Base-by-base conservation (phyloP, 1,140 invertebrate species). In the Drosophila lacertosa region DNA sequence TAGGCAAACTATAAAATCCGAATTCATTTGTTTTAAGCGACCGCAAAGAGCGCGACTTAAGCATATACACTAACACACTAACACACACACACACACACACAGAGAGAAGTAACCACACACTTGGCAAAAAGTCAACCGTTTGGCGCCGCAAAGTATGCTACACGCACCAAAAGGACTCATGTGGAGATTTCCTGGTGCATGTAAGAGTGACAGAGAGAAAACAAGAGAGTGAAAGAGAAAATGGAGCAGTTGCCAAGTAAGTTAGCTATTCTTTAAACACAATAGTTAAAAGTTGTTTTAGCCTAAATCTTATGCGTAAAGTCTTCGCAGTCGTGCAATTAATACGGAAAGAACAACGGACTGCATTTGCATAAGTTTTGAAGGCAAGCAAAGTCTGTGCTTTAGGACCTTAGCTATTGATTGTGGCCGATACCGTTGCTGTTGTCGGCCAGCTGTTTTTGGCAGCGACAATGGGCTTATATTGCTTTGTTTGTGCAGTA, bases 11-110 rank as follows among this genome's bases (percentile, higher is more conserved):
- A 83, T 65, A 22, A 64, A 83, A 80, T 76, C 72, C 65, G 76
- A 75, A 77, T 74, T 59, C 72, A 73, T 83, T 84, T 86, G 76
- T 76, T 72, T 83, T 68, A 76, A 74, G 60, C 67, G 47, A 71
- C 72, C 72, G 20, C 67, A 70, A 26, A 53, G 39, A 54, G 35
- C 48, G 16, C 15, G 5, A 10, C 20, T 13, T n/a, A 32, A 29
- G 26, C 7, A 29, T 7, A 29, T 29, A 22, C 4, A 40, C 47
- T 29, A 24, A 20, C 29, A 20, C 44, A 44, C 22, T 35, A 7
- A 18, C 37, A 29, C 53, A 50, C 24, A 24, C 35, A 32, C 16
- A 18, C 48, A 58, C 39, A 18, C 54, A 39, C 45, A 35, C 48
- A 26, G 29, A 35, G 29, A 10, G 20, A 22, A 24, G 45, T 10